Evolutionary conservation across 2,113 vertebrate genomes (phyloP).

Genomic region (Salvelinus namaycush): DNA sequence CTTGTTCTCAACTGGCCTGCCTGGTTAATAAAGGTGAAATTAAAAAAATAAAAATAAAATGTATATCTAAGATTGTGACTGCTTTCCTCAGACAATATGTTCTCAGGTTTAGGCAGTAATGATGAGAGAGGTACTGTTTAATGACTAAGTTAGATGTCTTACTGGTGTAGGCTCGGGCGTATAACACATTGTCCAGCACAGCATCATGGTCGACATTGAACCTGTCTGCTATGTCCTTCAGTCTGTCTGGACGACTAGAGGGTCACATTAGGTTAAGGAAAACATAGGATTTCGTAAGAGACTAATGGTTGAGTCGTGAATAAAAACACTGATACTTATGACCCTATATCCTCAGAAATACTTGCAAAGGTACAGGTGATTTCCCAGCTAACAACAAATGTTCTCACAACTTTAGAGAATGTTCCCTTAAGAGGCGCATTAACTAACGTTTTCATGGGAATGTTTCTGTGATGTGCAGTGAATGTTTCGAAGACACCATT

Average conservation of each 20-base stretch:
- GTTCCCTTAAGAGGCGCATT: neutral
- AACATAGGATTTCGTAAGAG: neutral
- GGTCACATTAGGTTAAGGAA: slow-evolving; percentile 44
- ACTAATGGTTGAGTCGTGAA: neutral
- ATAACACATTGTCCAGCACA: slow-evolving; percentile 95
- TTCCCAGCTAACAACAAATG: too few species aligned
- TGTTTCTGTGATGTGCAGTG: neutral
- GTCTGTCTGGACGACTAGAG: slow-evolving; percentile 90
- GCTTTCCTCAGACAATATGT: neutral
- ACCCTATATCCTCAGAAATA: neutral
- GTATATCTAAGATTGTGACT: neutral
- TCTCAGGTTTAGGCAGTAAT: neutral
- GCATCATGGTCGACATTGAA: slow-evolving; percentile 92
- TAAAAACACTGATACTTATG: neutral
- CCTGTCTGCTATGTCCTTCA: slow-evolving; percentile 92
- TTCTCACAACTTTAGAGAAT: too few species aligned
- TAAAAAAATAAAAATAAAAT: neutral
- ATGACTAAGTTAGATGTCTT: slow-evolving; percentile 44
- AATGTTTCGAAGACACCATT: too few species aligned
- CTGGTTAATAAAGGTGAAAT: too few species aligned
- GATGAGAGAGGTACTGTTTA: neutral
- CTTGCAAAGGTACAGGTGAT: too few species aligned
- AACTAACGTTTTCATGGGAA: neutral
- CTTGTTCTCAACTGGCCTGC: too few species aligned
- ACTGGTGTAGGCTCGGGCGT: slow-evolving; percentile 97